Evolutionary conservation across 2,113 vertebrate genomes (phyloP).

Genomic region (Lampris incognitus): DNA sequence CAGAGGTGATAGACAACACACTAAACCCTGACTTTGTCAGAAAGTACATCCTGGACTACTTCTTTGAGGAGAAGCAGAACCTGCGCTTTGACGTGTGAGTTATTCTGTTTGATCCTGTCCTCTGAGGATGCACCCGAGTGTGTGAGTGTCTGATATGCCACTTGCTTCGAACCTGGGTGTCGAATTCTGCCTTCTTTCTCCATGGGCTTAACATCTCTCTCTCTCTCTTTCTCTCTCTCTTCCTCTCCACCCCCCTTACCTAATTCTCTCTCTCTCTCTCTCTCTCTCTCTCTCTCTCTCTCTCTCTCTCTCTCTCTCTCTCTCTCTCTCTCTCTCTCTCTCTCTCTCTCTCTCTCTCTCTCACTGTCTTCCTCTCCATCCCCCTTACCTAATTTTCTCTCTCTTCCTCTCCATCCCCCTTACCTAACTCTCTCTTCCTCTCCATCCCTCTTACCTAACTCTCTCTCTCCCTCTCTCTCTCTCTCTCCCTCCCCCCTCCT

Average conservation of each 20-base stretch:
- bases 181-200: conserved; percentile 23
- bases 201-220: conserved; percentile 23
- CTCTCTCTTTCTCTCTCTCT: background rate
- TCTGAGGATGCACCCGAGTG: conserved; percentile 39
- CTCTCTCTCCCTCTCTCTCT: too few relatives aligned
- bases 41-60: conserved; percentile 96
- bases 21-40: conserved; percentile 95
- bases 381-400: too few relatives aligned
- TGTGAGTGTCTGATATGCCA: conserved; percentile 23
- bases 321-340: background rate
- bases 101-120: conserved; percentile 65
- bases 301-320: conserved; percentile 48
- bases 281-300: background rate
- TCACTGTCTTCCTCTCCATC: too few relatives aligned
- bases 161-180: conserved; percentile 34
- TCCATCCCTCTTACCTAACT: too few relatives aligned
- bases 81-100: conserved; percentile 97
- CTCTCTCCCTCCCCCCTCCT: background rate
- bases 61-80: conserved; percentile 97
- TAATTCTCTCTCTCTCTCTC: background rate
- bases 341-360: background rate
- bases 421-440: too few relatives aligned
- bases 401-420: too few relatives aligned
- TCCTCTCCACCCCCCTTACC: background rate
- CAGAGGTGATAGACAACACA: conserved; percentile 95